Conservation (phyloP, 2,888 invertebrate species). For the Gisinianus flammeolus region DNA sequence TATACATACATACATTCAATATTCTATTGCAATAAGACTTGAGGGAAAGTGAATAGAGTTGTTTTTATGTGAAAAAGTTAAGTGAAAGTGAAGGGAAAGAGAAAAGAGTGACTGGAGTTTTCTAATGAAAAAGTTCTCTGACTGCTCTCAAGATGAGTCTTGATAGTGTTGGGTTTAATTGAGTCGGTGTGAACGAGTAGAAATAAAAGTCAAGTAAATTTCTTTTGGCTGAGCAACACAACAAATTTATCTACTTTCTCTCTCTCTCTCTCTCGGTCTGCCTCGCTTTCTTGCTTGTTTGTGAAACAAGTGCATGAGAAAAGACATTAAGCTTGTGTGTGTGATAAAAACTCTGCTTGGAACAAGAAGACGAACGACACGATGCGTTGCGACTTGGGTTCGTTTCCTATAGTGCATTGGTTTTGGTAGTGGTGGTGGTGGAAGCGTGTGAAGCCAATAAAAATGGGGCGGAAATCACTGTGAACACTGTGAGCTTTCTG, state of each 20-base stretch:
- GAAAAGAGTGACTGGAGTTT: background rate
- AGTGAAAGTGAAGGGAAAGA: background rate
- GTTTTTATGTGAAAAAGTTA: background rate
- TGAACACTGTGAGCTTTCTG: conserved; percentile 7
- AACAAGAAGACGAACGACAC: background rate
- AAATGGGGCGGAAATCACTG: conserved; percentile 26
- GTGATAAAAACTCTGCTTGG: background rate
- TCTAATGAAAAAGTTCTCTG: conserved; percentile 20
- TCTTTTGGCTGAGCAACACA: background rate
- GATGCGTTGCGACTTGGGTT: no score
- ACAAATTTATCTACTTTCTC: conserved; percentile 15
- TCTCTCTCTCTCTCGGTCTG: background rate
- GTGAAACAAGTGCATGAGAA: background rate
- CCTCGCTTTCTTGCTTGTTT: conserved; percentile 10
- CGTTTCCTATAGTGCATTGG: no score
- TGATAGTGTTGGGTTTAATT: conserved; percentile 16
- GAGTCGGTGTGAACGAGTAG: conserved; percentile 10
- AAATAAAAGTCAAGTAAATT: conserved; percentile 22
- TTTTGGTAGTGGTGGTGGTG: background rate
- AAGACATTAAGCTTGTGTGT: background rate
- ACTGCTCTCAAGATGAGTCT: background rate
- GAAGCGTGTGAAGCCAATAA: conserved; percentile 23
- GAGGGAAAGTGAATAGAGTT: background rate
- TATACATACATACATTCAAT: no score
- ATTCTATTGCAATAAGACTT: background rate